Evolutionary conservation across 2,888 invertebrate genomes (phyloP).

Genomic region (Cylloceria caligata): DNA sequence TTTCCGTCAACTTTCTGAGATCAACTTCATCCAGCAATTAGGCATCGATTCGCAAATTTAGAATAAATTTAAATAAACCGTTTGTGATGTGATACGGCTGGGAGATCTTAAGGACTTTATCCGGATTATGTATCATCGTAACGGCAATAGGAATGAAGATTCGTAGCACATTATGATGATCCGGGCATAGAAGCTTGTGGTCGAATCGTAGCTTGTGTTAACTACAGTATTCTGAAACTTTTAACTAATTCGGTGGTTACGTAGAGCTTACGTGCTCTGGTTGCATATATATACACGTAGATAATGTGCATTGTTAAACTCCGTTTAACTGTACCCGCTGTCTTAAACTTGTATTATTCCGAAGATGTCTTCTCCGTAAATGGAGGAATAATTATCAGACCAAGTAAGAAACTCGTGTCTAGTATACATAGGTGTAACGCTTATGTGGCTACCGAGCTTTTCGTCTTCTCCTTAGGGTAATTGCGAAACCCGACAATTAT

Average conservation of each 20-base stretch:
- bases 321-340: slow-evolving; percentile 50
- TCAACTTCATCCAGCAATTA: neutral
- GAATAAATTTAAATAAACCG: neutral
- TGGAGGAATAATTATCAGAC: slow-evolving; percentile 53
- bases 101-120: neutral
- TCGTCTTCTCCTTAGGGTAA: slow-evolving; percentile 20
- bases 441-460: slow-evolving; percentile 11
- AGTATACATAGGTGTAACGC: slow-evolving; percentile 10
- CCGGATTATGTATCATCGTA: neutral
- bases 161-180: slow-evolving; percentile 5
- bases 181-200: neutral
- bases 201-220: slow-evolving; percentile 7
- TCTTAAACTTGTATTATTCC: slow-evolving; percentile 57
- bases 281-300: neutral
- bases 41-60: neutral
- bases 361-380: slow-evolving; percentile 41
- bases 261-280: slow-evolving; percentile 1
- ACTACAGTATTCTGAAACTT: slow-evolving; percentile 39
- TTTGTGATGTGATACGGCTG: neutral
- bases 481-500: slow-evolving; percentile 33
- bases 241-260: slow-evolving; percentile 27
- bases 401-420: slow-evolving; percentile 3
- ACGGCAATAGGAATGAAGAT: neutral
- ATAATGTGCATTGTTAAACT: slow-evolving; percentile 49
- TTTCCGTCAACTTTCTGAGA: neutral